A percentile compares a stretch with the other conserved stretches of the same genome.
Evolutionary conservation across 2,113 vertebrate genomes (phyloP).

Genomic region (Dromas ardeola): DNA sequence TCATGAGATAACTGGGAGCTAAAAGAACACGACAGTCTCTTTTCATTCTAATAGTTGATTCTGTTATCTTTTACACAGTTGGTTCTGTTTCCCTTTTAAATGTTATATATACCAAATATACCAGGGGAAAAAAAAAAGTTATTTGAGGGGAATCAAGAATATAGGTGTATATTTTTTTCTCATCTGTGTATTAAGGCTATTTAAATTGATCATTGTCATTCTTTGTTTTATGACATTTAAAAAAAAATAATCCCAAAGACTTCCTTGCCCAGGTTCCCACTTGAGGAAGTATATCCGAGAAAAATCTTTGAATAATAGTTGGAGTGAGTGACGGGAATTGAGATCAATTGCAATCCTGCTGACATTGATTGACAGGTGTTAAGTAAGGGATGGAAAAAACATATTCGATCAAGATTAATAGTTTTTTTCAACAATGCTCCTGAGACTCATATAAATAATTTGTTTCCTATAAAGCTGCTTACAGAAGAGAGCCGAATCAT

Average conservation of each 20-base stretch:
- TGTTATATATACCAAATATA: background rate
- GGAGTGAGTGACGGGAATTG: background rate
- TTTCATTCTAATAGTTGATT: background rate
- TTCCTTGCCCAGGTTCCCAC: background rate
- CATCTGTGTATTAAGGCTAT: background rate
- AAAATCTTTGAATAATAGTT: background rate
- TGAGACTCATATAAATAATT: background rate
- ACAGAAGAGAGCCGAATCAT: background rate
- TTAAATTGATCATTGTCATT: background rate
- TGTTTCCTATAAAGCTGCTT: background rate
- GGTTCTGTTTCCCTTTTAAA: background rate
- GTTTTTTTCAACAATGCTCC: background rate
- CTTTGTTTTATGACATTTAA: background rate
- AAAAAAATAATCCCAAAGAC: background rate
- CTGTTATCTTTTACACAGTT: background rate
- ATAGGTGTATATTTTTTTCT: background rate
- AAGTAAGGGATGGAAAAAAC: slow-evolving; percentile 11
- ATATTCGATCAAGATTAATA: slow-evolving; percentile 1
- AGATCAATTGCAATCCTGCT: background rate
- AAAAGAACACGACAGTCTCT: background rate
- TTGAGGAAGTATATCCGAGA: background rate
- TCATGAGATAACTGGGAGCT: background rate
- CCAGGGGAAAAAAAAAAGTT: no score
- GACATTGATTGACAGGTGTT: slow-evolving; percentile 4
- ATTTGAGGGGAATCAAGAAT: background rate